These are phyloP conservation scores for Bacillus rossius DNA, from an alignment of 1,140 invertebrate genomes.

Conservation along the genomic window DNA sequence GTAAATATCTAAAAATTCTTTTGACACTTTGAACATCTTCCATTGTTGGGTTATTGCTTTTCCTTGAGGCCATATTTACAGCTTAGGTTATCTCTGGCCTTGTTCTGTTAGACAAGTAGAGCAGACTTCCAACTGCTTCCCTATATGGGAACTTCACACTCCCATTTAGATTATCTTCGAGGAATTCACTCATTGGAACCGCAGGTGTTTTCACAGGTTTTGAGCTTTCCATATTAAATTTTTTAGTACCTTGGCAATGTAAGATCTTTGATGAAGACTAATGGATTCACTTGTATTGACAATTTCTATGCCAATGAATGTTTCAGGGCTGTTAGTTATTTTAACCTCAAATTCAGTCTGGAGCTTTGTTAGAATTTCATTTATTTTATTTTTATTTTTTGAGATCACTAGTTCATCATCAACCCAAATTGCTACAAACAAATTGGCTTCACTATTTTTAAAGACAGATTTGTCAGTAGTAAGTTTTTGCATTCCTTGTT, in stretches of 20 bases:
- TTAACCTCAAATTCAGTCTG: no score
- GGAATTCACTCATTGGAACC: background rate
- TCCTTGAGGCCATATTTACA: conserved; percentile 29
- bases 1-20: conserved; percentile 38
- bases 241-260: conserved; percentile 21
- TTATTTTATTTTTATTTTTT: no score
- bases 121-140: conserved; percentile 29
- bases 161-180: background rate
- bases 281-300: no score
- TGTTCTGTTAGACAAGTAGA: conserved; percentile 35
- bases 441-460: no score
- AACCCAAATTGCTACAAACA: no score
- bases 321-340: no score
- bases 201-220: conserved; percentile 22
- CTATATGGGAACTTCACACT: conserved; percentile 22
- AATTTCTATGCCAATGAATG: no score
- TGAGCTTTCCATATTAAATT: conserved; percentile 19
- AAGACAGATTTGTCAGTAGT: no score
- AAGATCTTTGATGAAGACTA: conserved; percentile 21
- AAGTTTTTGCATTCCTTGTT: no score
- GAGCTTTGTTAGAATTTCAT: no score
- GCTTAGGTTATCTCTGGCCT: conserved; percentile 36
- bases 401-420: no score
- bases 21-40: conserved; percentile 36
- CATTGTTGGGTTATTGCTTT: conserved; percentile 22